phyloP scores from a whole-genome alignment of 2,797 vertebrate genomes.

The Halcyon leucocephala region DNA sequence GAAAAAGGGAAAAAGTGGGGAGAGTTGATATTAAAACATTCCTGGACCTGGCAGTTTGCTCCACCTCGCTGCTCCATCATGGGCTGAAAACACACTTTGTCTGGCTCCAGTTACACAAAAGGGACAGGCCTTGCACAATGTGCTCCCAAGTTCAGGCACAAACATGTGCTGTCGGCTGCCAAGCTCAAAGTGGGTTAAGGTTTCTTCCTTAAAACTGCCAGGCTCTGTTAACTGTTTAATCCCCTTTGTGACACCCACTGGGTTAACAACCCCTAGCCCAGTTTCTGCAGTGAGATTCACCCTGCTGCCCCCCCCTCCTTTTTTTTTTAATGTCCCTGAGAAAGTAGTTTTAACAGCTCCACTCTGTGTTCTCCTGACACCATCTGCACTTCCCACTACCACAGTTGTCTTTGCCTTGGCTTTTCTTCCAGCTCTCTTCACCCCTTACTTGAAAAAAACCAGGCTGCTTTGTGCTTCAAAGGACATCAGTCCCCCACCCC shows the following conservation, averaged over 20 bases:
- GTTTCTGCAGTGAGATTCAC: not conserved
- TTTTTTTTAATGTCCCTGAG: not conserved
- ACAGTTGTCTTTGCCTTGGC: not conserved
- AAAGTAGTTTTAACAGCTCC: not conserved
- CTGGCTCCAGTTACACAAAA: not conserved
- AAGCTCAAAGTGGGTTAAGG: conserved; percentile 23
- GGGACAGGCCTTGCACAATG: not conserved
- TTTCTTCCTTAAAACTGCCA: not conserved
- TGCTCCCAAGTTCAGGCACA: conserved; percentile 33
- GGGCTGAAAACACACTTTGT: not conserved
- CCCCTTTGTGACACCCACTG: rapidly evolving
- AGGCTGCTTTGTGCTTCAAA: not conserved
- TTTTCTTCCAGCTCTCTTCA: not conserved
- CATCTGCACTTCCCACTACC: not conserved
- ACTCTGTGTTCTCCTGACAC: not conserved
- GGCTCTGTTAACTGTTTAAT: not conserved
- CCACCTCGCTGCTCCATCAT: not conserved
- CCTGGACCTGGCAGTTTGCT: not conserved
- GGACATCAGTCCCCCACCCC: rapidly evolving
- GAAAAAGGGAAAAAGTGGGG: not conserved
- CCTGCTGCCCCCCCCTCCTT: too few relatives aligned
- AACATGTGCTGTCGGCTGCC: not conserved
- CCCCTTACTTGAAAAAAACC: not conserved
- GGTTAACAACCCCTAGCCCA: not conserved
- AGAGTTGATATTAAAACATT: not conserved